Conservation (phyloP, 2,113 vertebrate species). For the Cyprinodon tularosa region DNA sequence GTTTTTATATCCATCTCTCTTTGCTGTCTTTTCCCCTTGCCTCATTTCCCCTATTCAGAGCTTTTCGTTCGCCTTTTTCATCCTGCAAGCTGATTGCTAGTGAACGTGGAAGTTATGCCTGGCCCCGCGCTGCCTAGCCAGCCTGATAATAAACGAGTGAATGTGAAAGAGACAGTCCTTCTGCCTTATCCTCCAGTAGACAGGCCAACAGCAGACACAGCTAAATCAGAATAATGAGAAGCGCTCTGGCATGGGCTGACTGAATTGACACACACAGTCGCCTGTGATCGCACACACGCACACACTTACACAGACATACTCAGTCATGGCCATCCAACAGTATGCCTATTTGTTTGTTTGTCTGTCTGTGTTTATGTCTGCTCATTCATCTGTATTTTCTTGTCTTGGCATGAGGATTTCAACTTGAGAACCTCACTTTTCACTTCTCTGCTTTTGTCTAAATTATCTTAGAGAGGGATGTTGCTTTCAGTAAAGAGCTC, state of each 20-base stretch:
- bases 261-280: slow-evolving; percentile 71
- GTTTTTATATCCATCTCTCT: slow-evolving; percentile 11
- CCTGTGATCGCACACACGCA: slow-evolving; percentile 24
- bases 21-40: slow-evolving; percentile 8
- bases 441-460: slow-evolving; percentile 48
- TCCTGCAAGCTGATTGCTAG: slow-evolving; percentile 57
- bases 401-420: slow-evolving; percentile 65
- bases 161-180: slow-evolving; percentile 67
- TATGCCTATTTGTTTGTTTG: slow-evolving; percentile 76
- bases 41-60: slow-evolving; percentile 20
- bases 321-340: slow-evolving; percentile 56
- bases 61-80: slow-evolving; percentile 41
- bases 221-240: slow-evolving; percentile 83
- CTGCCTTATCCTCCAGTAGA: slow-evolving; percentile 72
- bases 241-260: slow-evolving; percentile 66
- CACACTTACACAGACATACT: slow-evolving; percentile 15
- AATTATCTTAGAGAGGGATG: slow-evolving; percentile 38
- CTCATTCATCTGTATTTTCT: slow-evolving; percentile 69
- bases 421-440: slow-evolving; percentile 61
- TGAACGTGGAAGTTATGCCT: slow-evolving; percentile 62
- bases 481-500: slow-evolving; percentile 39
- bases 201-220: slow-evolving; percentile 70
- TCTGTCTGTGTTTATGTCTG: slow-evolving; percentile 66
- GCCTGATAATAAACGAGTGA: slow-evolving; percentile 70
- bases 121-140: slow-evolving; percentile 61